phyloP scores from a whole-genome alignment of 2,888 invertebrate genomes.

The Salpingus planirostris region DNA sequence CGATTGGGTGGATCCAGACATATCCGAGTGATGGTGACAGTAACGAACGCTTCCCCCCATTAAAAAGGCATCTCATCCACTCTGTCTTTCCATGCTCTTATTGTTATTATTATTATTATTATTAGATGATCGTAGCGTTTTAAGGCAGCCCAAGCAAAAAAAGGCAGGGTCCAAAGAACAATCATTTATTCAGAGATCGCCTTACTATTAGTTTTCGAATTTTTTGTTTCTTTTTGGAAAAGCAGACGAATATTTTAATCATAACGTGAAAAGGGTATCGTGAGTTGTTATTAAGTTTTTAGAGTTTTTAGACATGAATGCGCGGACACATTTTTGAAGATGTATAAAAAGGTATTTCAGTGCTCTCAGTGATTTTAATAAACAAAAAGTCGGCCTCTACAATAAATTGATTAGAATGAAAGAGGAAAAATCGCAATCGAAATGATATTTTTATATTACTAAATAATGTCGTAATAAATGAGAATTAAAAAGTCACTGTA shows the following conservation, averaged over 20 bases:
- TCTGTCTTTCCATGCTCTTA: conserved; percentile 37
- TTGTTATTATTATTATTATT: too few species aligned
- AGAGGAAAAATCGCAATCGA: conserved; percentile 18
- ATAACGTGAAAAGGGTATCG: neutral
- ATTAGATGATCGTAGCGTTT: conserved; percentile 13
- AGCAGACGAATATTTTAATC: too few species aligned
- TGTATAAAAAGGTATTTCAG: conserved; percentile 23
- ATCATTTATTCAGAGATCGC: conserved; percentile 25
- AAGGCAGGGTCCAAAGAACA: conserved; percentile 38
- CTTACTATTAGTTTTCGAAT: too few species aligned
- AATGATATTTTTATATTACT: conserved; percentile 30
- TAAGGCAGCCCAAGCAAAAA: conserved; percentile 19
- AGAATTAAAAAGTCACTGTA: conserved; percentile 16
- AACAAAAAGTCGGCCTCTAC: conserved; percentile 10
- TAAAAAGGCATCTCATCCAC: conserved; percentile 35
- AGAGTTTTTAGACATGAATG: neutral
- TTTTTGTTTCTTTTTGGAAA: too few species aligned
- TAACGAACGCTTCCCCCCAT: conserved; percentile 14
- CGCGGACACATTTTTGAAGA: neutral
- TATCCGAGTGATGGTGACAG: conserved; percentile 36
- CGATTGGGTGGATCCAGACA: conserved; percentile 70
- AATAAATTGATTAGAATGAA: conserved; percentile 18
- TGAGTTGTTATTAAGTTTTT: neutral
- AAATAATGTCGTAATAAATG: conserved; percentile 8
- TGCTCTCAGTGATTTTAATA: too few species aligned